Base-by-base conservation (phyloP, 2,113 vertebrate species). In the Peromyscus leucopus region DNA sequence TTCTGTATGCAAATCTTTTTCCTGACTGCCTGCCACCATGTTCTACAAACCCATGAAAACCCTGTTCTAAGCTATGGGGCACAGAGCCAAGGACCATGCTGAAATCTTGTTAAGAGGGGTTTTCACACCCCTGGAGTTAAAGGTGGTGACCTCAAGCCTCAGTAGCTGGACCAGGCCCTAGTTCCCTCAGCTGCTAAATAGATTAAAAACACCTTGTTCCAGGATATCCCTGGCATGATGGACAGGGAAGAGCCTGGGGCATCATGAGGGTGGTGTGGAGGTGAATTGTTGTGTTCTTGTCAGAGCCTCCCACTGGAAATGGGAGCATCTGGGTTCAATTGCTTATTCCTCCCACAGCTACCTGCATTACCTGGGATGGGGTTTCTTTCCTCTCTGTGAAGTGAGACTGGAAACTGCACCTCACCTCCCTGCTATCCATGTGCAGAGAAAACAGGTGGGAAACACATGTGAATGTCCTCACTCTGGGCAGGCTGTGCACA, bases 401-500 rank as follows among this genome's bases (percentile, higher is more conserved):
- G 42, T 42, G 42, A 36, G 75, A 19, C 22, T 13, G 76, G 75
- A 2, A 48, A 82, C 9, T 51, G 48, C 48, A 7, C 48, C 48
- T 51, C 48, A 51, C 48, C 7, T 51, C 48, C 9, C 48, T 51
- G 48, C 48, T 51, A 51, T 51, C 48, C 48, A 51, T 51, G 48
- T 51, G 48, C 48, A 51, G 48, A 51, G 48, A 51, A 51, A 51
- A 51, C 9, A 51, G 48, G 48, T 51, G 4, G 5, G 48, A 9
- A 51, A 51, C 48, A 51, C 48, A 51, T 7, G 7, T 51, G 48
- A 8, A 51, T 51, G 48, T 51, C 48, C 48, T 4, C 7, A 51
- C 48, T 15, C 0, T 0, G 2, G 21, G 39, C 11, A 24, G 42
- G n/a, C 39, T 26, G 51, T 74, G 1, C 0, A 11, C 1, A 13